Evolutionary conservation across 2,113 vertebrate genomes (phyloP).

Genomic region (Brachyhypopomus occidentalis): DNA sequence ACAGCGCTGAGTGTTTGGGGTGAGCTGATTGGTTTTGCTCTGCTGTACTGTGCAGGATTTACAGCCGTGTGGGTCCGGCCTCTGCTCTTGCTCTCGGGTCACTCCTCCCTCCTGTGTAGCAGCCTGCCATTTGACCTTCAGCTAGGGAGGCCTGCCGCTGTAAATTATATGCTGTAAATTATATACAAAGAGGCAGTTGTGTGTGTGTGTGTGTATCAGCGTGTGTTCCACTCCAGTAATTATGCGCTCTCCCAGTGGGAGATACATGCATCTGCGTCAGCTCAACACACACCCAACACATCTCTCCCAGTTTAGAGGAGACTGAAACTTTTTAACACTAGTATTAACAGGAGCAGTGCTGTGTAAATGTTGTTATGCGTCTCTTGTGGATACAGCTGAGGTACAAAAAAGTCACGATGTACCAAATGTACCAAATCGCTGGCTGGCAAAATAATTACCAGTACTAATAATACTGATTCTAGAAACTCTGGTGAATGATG

Average conservation of each 20-base stretch:
- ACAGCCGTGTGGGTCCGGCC: conserved; percentile 23
- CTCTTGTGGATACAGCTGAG: background rate
- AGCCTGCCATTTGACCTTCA: conserved; percentile 41
- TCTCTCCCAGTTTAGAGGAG: background rate
- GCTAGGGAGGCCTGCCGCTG: background rate
- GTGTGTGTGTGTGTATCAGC: too few relatives aligned
- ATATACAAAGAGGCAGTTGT: too few relatives aligned
- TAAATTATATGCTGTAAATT: conserved; percentile 30
- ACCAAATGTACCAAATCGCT: background rate
- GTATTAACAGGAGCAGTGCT: background rate
- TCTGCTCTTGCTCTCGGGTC: conserved; percentile 10
- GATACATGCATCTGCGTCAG: conserved; percentile 11
- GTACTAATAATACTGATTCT: background rate
- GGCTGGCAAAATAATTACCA: background rate
- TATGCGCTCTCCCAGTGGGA: conserved; percentile 38
- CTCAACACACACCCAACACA: conserved; percentile 10
- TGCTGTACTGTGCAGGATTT: background rate
- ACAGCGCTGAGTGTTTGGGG: background rate
- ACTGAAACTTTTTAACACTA: background rate
- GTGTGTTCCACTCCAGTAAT: conserved; percentile 46
- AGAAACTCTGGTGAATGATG: background rate
- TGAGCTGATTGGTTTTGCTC: background rate
- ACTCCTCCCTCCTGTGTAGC: conserved; percentile 20
- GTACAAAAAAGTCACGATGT: background rate
- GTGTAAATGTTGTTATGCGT: background rate